Percentiles rank a stretch among this genome's conserved stretches.
Evolutionary conservation across 2,888 invertebrate genomes (phyloP).

Genomic region (Netelia melanura): DNA sequence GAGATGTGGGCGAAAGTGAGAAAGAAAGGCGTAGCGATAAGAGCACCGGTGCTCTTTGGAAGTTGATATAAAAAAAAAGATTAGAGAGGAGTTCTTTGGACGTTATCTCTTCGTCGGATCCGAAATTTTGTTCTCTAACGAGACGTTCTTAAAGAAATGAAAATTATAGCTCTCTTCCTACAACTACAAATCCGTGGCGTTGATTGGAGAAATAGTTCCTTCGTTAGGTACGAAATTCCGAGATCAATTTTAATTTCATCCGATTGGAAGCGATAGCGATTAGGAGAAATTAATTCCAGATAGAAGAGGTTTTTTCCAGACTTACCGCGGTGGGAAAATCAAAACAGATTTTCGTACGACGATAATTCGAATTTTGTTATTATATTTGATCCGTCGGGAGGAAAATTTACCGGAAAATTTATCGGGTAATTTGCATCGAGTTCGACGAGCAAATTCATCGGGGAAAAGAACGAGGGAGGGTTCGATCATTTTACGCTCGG

Average conservation of each 20-base stretch:
- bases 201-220: not conserved
- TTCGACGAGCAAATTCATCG: not conserved
- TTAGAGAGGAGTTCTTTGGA: not conserved
- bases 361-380: slow-evolving; percentile 16
- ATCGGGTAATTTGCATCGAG: not conserved
- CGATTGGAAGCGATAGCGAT: not conserved
- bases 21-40: not conserved
- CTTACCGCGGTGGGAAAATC: not conserved
- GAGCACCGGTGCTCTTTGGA: not conserved
- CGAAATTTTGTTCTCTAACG: too few relatives aligned
- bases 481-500: not conserved
- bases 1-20: not conserved
- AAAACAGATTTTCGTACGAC: not conserved
- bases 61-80: not conserved
- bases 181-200: too few relatives aligned
- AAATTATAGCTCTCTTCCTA: too few relatives aligned
- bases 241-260: not conserved
- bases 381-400: not conserved
- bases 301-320: not conserved
- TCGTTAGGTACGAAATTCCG: not conserved
- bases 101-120: not conserved
- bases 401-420: slow-evolving; percentile 10
- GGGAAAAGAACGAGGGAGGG: not conserved
- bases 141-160: too few relatives aligned
- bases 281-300: too few relatives aligned